A percentile compares a stretch with the other conserved stretches of the same genome.
These are phyloP conservation scores for Ciona savignyi DNA, from an alignment of 23 tunicate species.

Conservation along the genomic window DNA sequence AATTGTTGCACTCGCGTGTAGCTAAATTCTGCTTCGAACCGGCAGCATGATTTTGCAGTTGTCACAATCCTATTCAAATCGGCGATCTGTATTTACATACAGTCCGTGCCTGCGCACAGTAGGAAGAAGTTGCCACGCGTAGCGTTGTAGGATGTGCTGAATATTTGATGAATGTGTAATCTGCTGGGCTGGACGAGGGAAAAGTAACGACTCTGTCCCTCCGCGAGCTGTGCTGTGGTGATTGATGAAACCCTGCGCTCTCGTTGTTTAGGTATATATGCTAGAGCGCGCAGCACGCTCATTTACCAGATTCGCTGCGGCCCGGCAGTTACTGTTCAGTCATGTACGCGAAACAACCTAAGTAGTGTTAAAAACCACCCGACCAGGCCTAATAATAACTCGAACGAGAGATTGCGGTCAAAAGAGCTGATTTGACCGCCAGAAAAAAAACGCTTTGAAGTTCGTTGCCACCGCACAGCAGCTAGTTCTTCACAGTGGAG, in stretches of 20 bases:
- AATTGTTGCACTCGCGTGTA: too few species aligned
- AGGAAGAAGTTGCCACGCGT: too few species aligned
- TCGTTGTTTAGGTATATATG: background rate
- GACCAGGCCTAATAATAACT: too few species aligned
- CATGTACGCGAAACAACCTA: too few species aligned
- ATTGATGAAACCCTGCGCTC: background rate
- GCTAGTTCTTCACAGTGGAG: constrained; percentile 98
- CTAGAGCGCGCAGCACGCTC: background rate
- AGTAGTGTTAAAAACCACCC: too few species aligned
- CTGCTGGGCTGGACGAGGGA: background rate
- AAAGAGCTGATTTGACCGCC: too few species aligned
- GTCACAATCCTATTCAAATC: background rate
- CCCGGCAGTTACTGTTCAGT: background rate
- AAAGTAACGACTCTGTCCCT: background rate
- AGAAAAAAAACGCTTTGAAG: too few species aligned
- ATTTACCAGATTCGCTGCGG: background rate
- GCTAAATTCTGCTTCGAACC: background rate
- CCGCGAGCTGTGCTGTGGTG: background rate
- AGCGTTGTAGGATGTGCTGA: background rate
- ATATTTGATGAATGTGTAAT: background rate
- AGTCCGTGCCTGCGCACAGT: too few species aligned
- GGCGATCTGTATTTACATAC: too few species aligned
- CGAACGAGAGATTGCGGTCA: too few species aligned
- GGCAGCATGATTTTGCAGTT: constrained; percentile 6
- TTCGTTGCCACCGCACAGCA: too few species aligned